Evolutionary conservation across 2,113 vertebrate species (phyloP), one percentile per base, ranked within the genome.

Genomic region (Numenius arquata): DNA sequence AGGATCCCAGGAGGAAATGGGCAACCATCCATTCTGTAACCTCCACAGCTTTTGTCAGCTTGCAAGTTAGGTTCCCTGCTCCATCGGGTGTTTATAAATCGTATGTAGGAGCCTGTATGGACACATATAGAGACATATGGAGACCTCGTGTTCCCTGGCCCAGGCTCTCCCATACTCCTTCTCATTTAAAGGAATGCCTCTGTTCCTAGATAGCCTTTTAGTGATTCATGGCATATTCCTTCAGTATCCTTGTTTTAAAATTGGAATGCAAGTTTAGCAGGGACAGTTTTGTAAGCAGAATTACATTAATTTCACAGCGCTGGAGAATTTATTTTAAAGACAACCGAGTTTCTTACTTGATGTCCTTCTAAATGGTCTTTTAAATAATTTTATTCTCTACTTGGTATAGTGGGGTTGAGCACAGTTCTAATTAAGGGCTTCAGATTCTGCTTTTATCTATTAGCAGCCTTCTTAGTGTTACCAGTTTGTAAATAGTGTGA

Each of bases 81-180:
- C 95, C 83, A 23, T 45, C 43, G 95, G 92, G 78, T 91, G 90
- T 91, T 96, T 95, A 86, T 97, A 97, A 97, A 97, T 97, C 4
- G 20, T 63, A 45, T 36, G 68, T 86, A 91, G 85, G 84, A 96
- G 80, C 61, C 67, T 93, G 89, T 63, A 80, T 89, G 93, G 95
- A 97, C 93, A 75, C 96, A 90, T 97, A 96, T 75, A 95, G 92
- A 97, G 91, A 97, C 97, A 97, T 97, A 97, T 96, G 97, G 96
- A 96, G 88, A 95, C 96, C 96, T 96, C 0, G 89, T 97, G 97
- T 97, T 97, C 74, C 73, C 62, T 72, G 87, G 68, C 82, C 74
- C 71, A 86, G 84, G 34, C 82, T 94, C 55, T 73, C 25, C 47
- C 63, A 20, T 81, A 73, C 56, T 55, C 52, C 62, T 75, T 40